These are phyloP conservation scores for Acridotheres tristis DNA, from an alignment of 2,797 vertebrate species.

Conservation along the genomic window DNA sequence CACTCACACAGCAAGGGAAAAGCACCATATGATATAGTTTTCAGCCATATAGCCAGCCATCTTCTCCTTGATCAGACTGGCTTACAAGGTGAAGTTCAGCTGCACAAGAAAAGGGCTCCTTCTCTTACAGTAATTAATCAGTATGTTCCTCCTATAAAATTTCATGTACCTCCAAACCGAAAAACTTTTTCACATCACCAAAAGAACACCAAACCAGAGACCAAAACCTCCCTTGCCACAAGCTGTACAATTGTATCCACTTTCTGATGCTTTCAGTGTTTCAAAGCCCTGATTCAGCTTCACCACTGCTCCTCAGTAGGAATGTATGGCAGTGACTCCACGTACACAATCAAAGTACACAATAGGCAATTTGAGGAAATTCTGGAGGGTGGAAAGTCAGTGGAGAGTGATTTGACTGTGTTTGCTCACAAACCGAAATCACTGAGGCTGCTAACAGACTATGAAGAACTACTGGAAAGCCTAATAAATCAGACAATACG, in stretches of 20 bases:
- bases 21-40: neutral
- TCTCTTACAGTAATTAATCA: neutral
- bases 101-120: neutral
- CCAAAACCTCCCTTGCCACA: neutral
- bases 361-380: neutral
- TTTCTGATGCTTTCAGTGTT: neutral
- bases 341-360: accelerated
- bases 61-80: neutral
- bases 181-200: neutral
- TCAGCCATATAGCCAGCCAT: neutral
- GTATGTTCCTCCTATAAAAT: neutral
- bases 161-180: neutral
- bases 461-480: neutral
- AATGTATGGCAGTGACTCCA: neutral
- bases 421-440: neutral
- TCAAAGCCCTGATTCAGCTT: neutral
- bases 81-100: neutral
- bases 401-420: neutral
- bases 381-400: neutral
- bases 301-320: neutral
- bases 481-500: neutral
- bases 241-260: neutral
- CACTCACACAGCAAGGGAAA: neutral
- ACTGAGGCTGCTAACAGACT: neutral
- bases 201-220: neutral